phyloP scores from a whole-genome alignment of 2,113 vertebrate genomes.

The Paraplagusia blochii region DNA sequence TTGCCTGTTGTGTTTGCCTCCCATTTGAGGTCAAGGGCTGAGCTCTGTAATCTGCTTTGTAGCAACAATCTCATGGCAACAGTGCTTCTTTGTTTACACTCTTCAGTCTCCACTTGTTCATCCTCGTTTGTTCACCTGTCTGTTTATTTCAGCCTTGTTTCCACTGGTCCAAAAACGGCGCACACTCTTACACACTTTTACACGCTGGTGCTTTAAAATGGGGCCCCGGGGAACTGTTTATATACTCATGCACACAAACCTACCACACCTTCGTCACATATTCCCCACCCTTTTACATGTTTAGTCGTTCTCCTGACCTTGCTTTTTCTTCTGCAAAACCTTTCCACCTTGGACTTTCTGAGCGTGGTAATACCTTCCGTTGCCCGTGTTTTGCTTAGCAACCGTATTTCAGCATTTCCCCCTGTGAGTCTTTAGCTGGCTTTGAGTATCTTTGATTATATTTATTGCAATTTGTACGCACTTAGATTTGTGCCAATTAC shows the following conservation, averaged over 20 bases:
- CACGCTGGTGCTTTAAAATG: slow-evolving; percentile 13
- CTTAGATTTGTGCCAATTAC: too few species aligned
- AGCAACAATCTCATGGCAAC: not conserved
- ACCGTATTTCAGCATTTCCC: too few species aligned
- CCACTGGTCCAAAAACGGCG: not conserved
- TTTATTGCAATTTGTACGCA: too few species aligned
- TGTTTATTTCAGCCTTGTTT: slow-evolving; percentile 39
- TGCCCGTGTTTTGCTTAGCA: too few species aligned
- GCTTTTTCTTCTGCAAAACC: too few species aligned
- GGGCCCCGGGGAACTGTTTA: slow-evolving; percentile 27
- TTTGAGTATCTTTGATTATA: too few species aligned
- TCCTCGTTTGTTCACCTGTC: slow-evolving; percentile 39
- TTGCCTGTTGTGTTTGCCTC: too few species aligned
- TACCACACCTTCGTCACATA: slow-evolving; percentile 21
- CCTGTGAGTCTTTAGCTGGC: too few species aligned
- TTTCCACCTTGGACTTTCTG: not conserved
- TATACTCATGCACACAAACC: slow-evolving; percentile 31
- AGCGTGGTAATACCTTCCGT: too few species aligned
- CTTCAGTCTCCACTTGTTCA: slow-evolving; percentile 23
- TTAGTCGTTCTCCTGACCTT: not conserved
- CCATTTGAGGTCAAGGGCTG: too few species aligned
- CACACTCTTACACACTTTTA: not conserved
- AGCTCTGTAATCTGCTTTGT: too few species aligned
- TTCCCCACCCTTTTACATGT: not conserved
- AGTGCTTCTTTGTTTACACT: slow-evolving; percentile 33